Percentiles rank a stretch among this genome's conserved stretches.
phyloP scores from a whole-genome alignment of 1,140 invertebrate genomes.

The Micrasema minimum region DNA sequence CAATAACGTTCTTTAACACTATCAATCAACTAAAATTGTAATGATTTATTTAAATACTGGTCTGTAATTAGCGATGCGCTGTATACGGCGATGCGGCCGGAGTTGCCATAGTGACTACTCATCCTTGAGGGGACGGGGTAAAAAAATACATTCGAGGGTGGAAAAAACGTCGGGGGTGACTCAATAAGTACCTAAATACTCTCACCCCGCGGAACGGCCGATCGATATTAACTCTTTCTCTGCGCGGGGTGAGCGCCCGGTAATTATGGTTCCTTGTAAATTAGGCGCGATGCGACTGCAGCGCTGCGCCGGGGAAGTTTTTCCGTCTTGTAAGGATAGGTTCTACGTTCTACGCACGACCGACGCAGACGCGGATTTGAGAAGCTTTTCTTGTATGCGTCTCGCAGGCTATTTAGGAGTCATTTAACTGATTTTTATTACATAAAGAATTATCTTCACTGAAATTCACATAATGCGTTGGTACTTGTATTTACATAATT shows the following conservation, averaged over 20 bases:
- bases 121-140: slow-evolving; percentile 64
- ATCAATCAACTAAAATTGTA: no score
- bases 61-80: slow-evolving; percentile 24
- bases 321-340: not conserved
- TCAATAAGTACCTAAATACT: slow-evolving; percentile 58
- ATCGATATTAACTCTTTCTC: slow-evolving; percentile 70
- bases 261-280: slow-evolving; percentile 45
- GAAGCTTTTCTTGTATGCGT: no score
- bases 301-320: not conserved
- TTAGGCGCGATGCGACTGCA: slow-evolving; percentile 38
- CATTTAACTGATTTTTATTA: no score
- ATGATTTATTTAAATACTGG: no score
- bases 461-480: no score
- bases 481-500: no score
- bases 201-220: slow-evolving; percentile 64
- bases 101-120: slow-evolving; percentile 70
- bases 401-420: no score
- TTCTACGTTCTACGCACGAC: not conserved
- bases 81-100: slow-evolving; percentile 44
- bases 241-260: slow-evolving; percentile 46
- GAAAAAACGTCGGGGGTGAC: slow-evolving; percentile 69
- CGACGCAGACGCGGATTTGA: not conserved
- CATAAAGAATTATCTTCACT: no score
- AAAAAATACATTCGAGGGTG: slow-evolving; percentile 70
- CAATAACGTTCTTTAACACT: no score